phyloP scores from a whole-genome alignment of 2,888 invertebrate genomes.

The Eupithecia pulchellata region DNA sequence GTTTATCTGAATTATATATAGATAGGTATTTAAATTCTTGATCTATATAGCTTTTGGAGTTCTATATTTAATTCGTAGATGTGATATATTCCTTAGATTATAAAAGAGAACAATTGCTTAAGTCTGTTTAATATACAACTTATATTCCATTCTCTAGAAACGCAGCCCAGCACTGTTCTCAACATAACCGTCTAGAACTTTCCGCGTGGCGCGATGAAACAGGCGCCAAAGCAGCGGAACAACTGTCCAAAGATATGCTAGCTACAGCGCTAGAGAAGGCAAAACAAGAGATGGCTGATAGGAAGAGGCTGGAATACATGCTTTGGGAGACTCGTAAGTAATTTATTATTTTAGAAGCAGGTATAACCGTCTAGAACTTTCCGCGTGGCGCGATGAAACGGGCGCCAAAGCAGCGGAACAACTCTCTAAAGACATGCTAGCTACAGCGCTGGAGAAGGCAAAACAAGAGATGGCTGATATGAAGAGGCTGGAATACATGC shows the following conservation, averaged over 20 bases:
- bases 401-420: slow-evolving; percentile 87
- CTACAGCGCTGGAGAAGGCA: slow-evolving; percentile 91
- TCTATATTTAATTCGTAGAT: not conserved
- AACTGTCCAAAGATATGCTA: slow-evolving; percentile 89
- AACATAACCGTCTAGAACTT: slow-evolving; percentile 88
- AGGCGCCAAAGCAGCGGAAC: slow-evolving; percentile 86
- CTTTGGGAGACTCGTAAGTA: slow-evolving; percentile 90
- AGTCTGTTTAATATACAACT: not conserved
- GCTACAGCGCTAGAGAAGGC: slow-evolving; percentile 92
- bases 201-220: slow-evolving; percentile 89
- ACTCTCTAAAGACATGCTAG: slow-evolving; percentile 89
- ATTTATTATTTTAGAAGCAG: not conserved
- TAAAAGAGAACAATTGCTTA: not conserved
- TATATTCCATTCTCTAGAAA: slow-evolving; percentile 77
- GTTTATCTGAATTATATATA: no score
- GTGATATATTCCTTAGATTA: not conserved
- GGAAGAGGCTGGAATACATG: slow-evolving; percentile 92
- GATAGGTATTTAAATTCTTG: no score
- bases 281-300: slow-evolving; percentile 89
- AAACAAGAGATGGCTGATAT: slow-evolving; percentile 90
- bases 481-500: slow-evolving; percentile 91
- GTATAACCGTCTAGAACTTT: slow-evolving; percentile 83
- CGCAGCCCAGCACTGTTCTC: slow-evolving; percentile 90
- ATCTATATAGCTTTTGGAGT: no score
- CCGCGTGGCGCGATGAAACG: slow-evolving; percentile 88